phyloP scores from a whole-genome alignment of 1,140 invertebrate species.

The Dendrolimus punctatus region DNA sequence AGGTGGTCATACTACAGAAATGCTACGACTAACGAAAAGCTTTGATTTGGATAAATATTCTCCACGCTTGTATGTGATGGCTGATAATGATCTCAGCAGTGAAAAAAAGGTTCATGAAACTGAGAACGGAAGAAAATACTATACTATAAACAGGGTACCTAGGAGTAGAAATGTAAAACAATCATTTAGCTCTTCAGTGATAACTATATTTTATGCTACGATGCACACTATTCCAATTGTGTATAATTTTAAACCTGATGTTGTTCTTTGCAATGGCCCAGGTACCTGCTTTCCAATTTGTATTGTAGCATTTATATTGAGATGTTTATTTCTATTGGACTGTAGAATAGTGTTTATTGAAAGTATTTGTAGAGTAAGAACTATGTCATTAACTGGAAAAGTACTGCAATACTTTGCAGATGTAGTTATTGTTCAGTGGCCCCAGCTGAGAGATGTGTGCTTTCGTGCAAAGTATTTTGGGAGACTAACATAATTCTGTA shows the following conservation, averaged over 20 bases:
- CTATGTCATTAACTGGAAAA: conserved; percentile 90
- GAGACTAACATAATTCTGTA: conserved; percentile 66
- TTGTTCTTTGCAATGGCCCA: conserved; percentile 94
- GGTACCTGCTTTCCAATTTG: conserved; percentile 95
- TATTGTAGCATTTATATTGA: conserved; percentile 78
- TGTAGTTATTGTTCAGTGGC: conserved; percentile 94
- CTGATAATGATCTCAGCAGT: conserved; percentile 85
- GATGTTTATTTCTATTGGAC: conserved; percentile 77
- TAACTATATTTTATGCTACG: conserved; percentile 83
- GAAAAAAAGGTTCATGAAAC: conserved; percentile 76
- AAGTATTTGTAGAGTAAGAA: conserved; percentile 93
- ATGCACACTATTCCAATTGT: conserved; percentile 81
- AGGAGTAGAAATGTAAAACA: conserved; percentile 92
- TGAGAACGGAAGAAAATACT: conserved; percentile 51
- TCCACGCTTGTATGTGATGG: conserved; percentile 85
- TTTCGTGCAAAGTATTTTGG: conserved; percentile 77
- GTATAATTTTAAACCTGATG: conserved; percentile 79
- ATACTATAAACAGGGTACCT: conserved; percentile 77
- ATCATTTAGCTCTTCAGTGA: conserved; percentile 84
- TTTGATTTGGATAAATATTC: conserved; percentile 75
- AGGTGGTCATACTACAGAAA: conserved; percentile 90
- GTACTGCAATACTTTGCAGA: conserved; percentile 89
- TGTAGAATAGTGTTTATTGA: conserved; percentile 92
- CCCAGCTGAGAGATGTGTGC: conserved; percentile 74
- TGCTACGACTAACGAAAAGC: conserved; percentile 80